Conservation (phyloP, 2,113 vertebrate genomes). For the Bufo gargarizans region DNA sequence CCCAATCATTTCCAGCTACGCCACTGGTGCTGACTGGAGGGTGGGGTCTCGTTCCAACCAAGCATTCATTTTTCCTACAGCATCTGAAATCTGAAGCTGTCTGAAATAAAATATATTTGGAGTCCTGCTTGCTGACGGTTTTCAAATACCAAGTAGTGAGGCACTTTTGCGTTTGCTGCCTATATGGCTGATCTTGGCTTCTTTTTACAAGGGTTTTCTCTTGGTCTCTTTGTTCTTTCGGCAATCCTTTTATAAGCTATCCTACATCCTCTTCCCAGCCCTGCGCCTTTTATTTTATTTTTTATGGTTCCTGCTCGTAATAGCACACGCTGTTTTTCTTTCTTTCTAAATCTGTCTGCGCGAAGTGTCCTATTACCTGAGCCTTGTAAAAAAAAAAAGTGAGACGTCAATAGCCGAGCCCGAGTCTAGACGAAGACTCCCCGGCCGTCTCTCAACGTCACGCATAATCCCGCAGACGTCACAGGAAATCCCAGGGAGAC, state of each 20-base stretch:
- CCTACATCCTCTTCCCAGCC: neutral
- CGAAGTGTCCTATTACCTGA: slow-evolving; percentile 61
- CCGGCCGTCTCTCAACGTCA: neutral
- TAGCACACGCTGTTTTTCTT: neutral
- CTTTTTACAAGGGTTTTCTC: neutral
- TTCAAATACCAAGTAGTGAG: neutral
- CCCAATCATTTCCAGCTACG: too few relatives aligned
- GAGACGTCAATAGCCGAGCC: slow-evolving; percentile 66
- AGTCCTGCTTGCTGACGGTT: neutral
- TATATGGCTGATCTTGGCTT: neutral
- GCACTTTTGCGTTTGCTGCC: neutral
- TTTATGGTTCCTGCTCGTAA: neutral
- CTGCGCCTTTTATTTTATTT: neutral
- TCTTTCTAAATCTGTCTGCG: slow-evolving; percentile 13
- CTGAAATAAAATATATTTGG: too few relatives aligned
- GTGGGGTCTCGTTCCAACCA: too few relatives aligned
- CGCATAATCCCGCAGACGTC: slow-evolving; percentile 19
- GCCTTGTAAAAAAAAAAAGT: slow-evolving; percentile 69
- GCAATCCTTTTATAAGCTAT: neutral
- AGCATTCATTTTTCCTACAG: too few relatives aligned
- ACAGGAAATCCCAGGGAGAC: slow-evolving; percentile 6
- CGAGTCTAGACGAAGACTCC: slow-evolving; percentile 1
- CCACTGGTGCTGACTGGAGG: too few relatives aligned
- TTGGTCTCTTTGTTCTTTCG: neutral
- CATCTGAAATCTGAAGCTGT: too few relatives aligned